Evolutionary conservation across 1,140 invertebrate species (phyloP).

Genomic region (Mamestra configurata): DNA sequence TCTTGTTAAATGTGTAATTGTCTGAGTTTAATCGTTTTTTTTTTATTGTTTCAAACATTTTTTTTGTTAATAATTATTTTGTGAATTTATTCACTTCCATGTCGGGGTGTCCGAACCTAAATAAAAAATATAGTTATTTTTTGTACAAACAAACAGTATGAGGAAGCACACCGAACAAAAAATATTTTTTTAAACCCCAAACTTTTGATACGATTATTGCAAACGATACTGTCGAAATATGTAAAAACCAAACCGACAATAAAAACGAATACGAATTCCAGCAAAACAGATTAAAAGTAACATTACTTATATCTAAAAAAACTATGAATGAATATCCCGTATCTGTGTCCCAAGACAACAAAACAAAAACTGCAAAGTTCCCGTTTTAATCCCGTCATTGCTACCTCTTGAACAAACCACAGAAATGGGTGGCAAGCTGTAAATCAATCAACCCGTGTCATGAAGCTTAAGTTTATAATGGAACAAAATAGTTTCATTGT

Average conservation of each 20-base stretch:
- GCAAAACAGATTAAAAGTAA: constrained; percentile 4
- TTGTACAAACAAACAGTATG: too few relatives aligned
- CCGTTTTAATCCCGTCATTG: constrained; percentile 58
- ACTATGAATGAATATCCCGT: constrained; percentile 22
- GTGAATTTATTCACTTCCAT: too few relatives aligned
- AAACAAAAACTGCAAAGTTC: neutral
- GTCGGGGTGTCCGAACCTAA: too few relatives aligned
- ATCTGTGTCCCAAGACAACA: constrained; percentile 1
- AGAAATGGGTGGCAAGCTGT: constrained; percentile 25
- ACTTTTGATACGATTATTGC: too few relatives aligned
- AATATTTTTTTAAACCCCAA: too few relatives aligned
- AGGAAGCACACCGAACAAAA: too few relatives aligned
- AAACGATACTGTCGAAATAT: too few relatives aligned
- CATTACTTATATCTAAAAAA: neutral
- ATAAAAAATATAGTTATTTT: too few relatives aligned
- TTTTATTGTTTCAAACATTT: too few relatives aligned
- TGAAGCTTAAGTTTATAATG: constrained; percentile 23
- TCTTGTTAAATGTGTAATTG: neutral
- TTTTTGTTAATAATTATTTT: too few relatives aligned
- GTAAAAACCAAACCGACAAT: neutral
- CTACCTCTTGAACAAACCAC: constrained; percentile 46
- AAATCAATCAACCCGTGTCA: constrained; percentile 31
- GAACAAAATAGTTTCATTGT: constrained; percentile 37
- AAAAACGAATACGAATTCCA: neutral
- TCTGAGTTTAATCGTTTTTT: neutral